Evolutionary conservation across 2,113 vertebrate genomes (phyloP), one percentile per base, ranked within the genome.

Genomic region (Melanotaenia duboulayi): DNA sequence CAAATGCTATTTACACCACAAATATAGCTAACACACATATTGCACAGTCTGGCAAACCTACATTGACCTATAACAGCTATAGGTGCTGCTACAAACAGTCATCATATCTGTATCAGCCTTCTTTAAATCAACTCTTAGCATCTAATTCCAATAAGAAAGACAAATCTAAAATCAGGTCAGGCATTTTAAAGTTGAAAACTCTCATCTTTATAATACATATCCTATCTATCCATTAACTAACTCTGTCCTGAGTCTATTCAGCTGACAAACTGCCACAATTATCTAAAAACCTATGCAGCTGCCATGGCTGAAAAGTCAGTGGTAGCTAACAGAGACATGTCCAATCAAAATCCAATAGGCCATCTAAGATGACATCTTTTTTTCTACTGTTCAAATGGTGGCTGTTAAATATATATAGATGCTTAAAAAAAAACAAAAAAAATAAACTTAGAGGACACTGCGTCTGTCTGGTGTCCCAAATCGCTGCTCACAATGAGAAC

Each of bases 381-480:
- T 37, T 44, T 44, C 42, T 44, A 6, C 42, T 5, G 42, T 44
- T 17, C 11, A 44, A 44, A 12, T 44, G 11, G 42, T 16, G 6
- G 42, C 2, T 17, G 42, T 44, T 4, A 44, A 14, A 17, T 17
- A 14, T 44, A 4, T 17, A 44, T 44, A 17, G 16, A 44, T 44
- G 42, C 42, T 17, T 17, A 13, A 44, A 16, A 44, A 48, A 48
- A 6, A 35, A 44, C 6, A 44, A 16, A 48, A 48, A 35, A 35
- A 9, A 35, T 7, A 35, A 48, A 19, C 44, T 48, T 48, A 17
- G n/a, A 19, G 44, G 17, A 48, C 17, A 48, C 46, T 24, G 54
- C 11, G 65, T 11, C 12, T 51, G 13, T 61, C 40, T 57, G 20
- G 59, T 19, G 49, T 65, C 20, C 58, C 11, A 60, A 50, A 74